phyloP scores from a whole-genome alignment of 2,797 vertebrate species.

The Staurois parvus region DNA sequence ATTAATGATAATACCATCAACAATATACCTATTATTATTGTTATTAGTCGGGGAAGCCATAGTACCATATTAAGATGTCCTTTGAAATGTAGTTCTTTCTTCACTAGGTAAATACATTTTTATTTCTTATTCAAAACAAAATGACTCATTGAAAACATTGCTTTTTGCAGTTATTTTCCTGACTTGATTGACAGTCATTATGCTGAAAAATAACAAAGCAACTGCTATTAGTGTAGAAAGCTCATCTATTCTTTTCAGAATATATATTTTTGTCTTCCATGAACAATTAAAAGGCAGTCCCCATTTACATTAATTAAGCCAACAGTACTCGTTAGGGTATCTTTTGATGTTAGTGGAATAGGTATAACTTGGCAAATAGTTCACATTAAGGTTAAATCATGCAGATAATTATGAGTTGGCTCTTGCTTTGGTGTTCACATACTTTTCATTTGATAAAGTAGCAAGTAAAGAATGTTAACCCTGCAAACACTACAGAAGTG shows the following conservation, averaged over 20 bases:
- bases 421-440: conserved; percentile 2
- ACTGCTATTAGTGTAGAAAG: neutral
- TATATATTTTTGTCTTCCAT: neutral
- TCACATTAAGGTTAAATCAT: neutral
- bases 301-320: conserved; percentile 24
- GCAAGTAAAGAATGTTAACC: conserved; percentile 5
- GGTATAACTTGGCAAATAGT: conserved; percentile 12
- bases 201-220: neutral
- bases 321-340: conserved; percentile 4
- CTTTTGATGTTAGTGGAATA: conserved; percentile 2
- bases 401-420: conserved; percentile 5
- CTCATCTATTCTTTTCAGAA: neutral
- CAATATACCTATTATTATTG: neutral
- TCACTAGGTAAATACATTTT: neutral
- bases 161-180: neutral
- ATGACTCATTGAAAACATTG: neutral
- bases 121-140: neutral
- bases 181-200: neutral
- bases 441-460: neutral
- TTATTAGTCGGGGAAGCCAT: neutral
- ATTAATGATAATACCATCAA: neutral
- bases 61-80: neutral
- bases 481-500: conserved; percentile 2
- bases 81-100: neutral
- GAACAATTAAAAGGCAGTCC: conserved; percentile 23